Evolutionary conservation across 2,888 invertebrate genomes (phyloP).

Genomic region (Andrena bucephala): DNA sequence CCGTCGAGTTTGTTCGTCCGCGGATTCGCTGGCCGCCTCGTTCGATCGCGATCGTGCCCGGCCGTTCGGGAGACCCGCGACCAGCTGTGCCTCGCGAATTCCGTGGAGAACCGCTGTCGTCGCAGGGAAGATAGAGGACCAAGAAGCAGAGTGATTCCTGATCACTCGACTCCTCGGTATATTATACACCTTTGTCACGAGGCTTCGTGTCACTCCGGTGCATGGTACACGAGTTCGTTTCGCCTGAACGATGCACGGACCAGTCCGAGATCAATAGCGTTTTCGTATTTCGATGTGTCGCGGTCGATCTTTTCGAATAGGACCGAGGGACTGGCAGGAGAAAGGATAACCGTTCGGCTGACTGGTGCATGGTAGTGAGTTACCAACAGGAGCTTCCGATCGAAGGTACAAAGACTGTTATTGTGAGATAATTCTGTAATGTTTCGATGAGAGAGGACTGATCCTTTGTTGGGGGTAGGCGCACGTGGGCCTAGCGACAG

Average conservation of each 20-base stretch:
- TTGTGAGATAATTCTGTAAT: neutral
- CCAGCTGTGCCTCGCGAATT: conserved; percentile 9
- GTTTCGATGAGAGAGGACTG: neutral
- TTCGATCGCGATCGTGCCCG: conserved; percentile 27
- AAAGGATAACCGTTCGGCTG: neutral
- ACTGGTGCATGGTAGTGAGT: neutral
- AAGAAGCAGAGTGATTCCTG: neutral
- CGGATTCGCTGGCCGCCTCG: neutral
- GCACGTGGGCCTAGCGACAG: neutral
- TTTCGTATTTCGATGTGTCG: neutral
- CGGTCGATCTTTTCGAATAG: neutral
- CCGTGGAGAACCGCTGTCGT: neutral
- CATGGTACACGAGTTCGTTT: neutral
- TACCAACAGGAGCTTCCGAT: neutral
- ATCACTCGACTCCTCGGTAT: neutral
- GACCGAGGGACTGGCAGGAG: neutral
- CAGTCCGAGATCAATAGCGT: conserved; percentile 2
- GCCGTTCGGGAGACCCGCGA: conserved; percentile 5
- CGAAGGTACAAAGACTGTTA: neutral
- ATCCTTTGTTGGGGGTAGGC: neutral
- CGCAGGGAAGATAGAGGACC: neutral
- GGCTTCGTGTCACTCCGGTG: neutral
- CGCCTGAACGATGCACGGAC: neutral
- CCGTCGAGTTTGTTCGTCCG: conserved; percentile 1
- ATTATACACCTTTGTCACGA: conserved; percentile 16